Base-by-base conservation (phyloP, 2,797 vertebrate species). In the Austrolebias charrua region DNA sequence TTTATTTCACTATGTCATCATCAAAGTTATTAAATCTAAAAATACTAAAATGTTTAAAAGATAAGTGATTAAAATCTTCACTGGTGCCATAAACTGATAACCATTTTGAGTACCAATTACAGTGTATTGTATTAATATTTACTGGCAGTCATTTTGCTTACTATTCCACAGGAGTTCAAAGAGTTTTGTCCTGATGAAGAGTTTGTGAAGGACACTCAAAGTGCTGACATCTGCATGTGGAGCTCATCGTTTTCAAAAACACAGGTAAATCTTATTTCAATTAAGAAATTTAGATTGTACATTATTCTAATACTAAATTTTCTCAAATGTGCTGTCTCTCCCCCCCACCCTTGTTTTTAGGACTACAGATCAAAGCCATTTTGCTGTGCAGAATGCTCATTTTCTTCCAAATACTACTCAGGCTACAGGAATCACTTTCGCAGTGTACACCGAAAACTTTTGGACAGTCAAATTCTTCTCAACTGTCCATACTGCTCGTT, bases 351-450 rank as follows among this genome's bases (percentile, higher is more conserved):
- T 19, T 35, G 19, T 69, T 84, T 84, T 54, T 89, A 99, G 98
- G 95, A 97, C 78, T 99, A 99, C 85, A 92, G 97, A 88, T 98
- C 98, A 76, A 99, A 98, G 92, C 96, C 96, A 82, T 98, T 98
- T 86, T 99, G 98, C 94, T 99, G 98, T 92, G 95, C 95, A 62
- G 96, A 96, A 77, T 99, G 97, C 88, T 91, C 94, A 1, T 98
- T 99, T 91, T 95, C 98, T 79, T 98, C 97, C 75, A 98, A 97
- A 92, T 98, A 95, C 93, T 99, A 98, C 93, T 98, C 96, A 66
- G 97, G 96, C 63, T 99, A 98, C 93, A 98, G 98, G 92, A 99
- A 97, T 94, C 97, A 99, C 91, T 99, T 98, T 91, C 95, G 96
- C 85, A 97, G 96, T 91, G 96, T 98, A 62, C 98, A 99, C 90